Evolutionary conservation across 2,797 vertebrate genomes (phyloP).

Genomic region (Acipenser oxyrinchus): DNA sequence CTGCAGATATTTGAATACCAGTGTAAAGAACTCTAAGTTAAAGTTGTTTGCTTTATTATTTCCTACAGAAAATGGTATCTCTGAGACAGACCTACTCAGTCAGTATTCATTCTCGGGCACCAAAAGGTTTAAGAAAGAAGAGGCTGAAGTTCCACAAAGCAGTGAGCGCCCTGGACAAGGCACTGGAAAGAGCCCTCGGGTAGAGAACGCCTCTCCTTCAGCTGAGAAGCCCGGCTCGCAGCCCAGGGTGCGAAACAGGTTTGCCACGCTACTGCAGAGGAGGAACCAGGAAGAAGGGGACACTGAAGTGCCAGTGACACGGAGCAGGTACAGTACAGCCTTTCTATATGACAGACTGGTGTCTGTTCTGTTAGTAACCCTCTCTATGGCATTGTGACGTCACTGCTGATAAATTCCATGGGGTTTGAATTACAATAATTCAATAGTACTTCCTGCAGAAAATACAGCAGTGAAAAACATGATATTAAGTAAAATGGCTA

Average conservation of each 20-base stretch:
- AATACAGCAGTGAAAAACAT: too few relatives aligned
- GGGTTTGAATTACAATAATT: background rate
- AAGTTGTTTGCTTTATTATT: slow-evolving; percentile 19
- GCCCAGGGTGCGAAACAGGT: slow-evolving; percentile 61
- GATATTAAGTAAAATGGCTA: too few relatives aligned
- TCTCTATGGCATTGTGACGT: background rate
- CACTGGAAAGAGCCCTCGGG: slow-evolving; percentile 13
- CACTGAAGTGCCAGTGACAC: slow-evolving; percentile 56
- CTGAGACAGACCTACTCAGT: slow-evolving; percentile 74
- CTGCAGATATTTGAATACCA: too few relatives aligned
- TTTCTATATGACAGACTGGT: background rate
- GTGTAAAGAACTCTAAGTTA: too few relatives aligned
- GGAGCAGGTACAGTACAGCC: slow-evolving; percentile 69
- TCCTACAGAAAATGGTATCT: slow-evolving; percentile 51
- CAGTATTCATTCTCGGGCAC: slow-evolving; percentile 66
- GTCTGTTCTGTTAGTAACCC: background rate
- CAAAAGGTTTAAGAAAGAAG: slow-evolving; percentile 61
- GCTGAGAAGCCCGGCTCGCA: slow-evolving; percentile 10
- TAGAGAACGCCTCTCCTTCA: slow-evolving; percentile 7
- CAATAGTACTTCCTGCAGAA: too few relatives aligned
- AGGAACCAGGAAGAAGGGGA: slow-evolving; percentile 58
- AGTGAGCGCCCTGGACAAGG: slow-evolving; percentile 18
- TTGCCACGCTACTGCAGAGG: slow-evolving; percentile 73
- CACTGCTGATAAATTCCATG: too few relatives aligned
- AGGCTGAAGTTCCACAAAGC: slow-evolving; percentile 17